Conservation (phyloP, 37 sponge, comb jelly and placozoan species). For the Mnemiopsis leidyi region DNA sequence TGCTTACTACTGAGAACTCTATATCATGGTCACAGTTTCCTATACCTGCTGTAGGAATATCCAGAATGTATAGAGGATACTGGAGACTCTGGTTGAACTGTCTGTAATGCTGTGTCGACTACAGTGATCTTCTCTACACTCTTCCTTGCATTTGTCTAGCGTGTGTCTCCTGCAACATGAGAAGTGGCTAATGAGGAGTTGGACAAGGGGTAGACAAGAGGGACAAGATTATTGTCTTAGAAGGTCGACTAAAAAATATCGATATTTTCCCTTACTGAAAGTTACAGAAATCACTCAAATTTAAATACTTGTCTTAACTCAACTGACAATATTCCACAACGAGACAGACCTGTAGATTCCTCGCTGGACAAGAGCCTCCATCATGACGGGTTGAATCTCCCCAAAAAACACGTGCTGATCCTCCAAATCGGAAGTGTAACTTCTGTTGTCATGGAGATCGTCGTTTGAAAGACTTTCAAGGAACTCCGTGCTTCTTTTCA, state of each 20-base stretch:
- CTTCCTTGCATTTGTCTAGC: background rate
- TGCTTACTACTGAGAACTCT: too few species aligned
- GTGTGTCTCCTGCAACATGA: background rate
- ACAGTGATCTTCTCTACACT: background rate
- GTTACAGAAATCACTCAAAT: too few species aligned
- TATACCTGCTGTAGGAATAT: background rate
- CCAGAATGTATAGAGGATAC: background rate
- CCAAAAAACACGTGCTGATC: background rate
- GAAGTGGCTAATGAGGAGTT: too few species aligned
- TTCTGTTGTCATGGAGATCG: background rate
- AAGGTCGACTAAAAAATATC: too few species aligned
- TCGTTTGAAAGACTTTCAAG: background rate
- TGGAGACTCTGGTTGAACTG: background rate
- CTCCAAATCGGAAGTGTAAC: background rate
- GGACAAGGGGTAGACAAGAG: too few species aligned
- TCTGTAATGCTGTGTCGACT: background rate
- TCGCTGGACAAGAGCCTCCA: background rate
- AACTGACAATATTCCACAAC: too few species aligned
- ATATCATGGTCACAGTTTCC: too few species aligned
- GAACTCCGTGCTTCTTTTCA: background rate
- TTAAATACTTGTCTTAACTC: too few species aligned
- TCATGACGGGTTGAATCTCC: background rate
- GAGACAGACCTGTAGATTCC: background rate
- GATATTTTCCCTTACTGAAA: too few species aligned
- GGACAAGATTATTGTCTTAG: too few species aligned